A percentile compares a stretch with the other conserved stretches of the same genome.
Conservation (phyloP, 2,888 invertebrate genomes). For the Troides aeacus region DNA sequence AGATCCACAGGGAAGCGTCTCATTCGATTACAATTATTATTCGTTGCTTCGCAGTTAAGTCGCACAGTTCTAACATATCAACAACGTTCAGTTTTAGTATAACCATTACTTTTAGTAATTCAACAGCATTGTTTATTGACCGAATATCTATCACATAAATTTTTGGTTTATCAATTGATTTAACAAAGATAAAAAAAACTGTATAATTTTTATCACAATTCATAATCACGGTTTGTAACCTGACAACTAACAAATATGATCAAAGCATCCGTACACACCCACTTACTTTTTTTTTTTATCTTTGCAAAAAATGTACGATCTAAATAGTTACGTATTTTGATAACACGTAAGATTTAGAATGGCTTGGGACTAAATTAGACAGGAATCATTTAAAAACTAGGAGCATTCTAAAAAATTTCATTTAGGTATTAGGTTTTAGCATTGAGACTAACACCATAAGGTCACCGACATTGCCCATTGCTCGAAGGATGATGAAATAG, state of each 20-base stretch:
- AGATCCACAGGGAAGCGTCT: slow-evolving; percentile 10
- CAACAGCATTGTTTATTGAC: slow-evolving; percentile 11
- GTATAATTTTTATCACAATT: slow-evolving; percentile 22
- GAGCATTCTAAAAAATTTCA: slow-evolving; percentile 2
- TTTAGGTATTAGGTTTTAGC: neutral
- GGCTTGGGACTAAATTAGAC: neutral
- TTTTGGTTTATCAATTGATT: slow-evolving; percentile 20
- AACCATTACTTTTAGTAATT: slow-evolving; percentile 7
- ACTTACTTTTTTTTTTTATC: no score
- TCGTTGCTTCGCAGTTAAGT: slow-evolving; percentile 17
- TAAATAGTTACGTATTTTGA: slow-evolving; percentile 22
- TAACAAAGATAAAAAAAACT: slow-evolving; percentile 14
- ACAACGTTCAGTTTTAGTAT: neutral
- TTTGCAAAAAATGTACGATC: slow-evolving; percentile 9
- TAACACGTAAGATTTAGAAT: slow-evolving; percentile 14
- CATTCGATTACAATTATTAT: slow-evolving; percentile 7
- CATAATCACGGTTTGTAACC: slow-evolving; percentile 15
- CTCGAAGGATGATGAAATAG: no score
- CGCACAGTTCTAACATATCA: slow-evolving; percentile 1
- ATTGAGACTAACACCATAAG: neutral
- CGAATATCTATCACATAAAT: slow-evolving; percentile 18
- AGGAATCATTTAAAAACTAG: no score
- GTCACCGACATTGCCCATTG: no score
- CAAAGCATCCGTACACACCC: neutral
- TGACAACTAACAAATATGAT: neutral